Conservation (phyloP, 2,797 vertebrate species). For the Muscicapa striata region DNA sequence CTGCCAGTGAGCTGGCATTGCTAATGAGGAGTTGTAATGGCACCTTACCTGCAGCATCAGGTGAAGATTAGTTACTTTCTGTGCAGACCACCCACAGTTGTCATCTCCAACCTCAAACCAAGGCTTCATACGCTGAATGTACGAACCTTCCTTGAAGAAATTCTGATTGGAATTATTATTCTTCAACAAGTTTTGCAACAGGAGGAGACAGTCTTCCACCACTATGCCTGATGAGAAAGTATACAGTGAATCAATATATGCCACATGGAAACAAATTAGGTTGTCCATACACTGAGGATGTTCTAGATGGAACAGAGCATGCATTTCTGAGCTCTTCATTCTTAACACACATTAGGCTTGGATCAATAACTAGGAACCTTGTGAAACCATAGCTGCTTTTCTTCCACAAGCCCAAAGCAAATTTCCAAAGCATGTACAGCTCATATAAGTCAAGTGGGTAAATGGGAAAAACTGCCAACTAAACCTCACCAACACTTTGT, state of each 20-base stretch:
- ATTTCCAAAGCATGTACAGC: neutral
- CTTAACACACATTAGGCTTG: neutral
- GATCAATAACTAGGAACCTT: neutral
- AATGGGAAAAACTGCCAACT: neutral
- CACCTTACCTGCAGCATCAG: conserved; percentile 93
- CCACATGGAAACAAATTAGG: neutral
- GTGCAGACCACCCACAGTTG: conserved; percentile 97
- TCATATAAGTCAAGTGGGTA: neutral
- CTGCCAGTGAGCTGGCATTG: accelerated
- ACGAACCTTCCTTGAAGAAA: conserved; percentile 99
- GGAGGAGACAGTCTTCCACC: conserved; percentile 95
- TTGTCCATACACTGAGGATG: neutral
- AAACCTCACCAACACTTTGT: neutral
- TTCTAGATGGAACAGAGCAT: neutral
- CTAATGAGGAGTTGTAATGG: neutral
- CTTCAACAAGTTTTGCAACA: conserved; percentile 93
- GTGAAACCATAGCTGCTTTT: neutral
- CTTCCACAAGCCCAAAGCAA: neutral
- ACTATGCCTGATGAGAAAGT: conserved; percentile 87
- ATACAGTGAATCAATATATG: neutral
- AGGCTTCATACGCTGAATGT: conserved; percentile 97
- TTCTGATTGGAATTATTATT: conserved; percentile 99
- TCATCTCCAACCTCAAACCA: conserved; percentile 99
- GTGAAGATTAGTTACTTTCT: conserved; percentile 98
- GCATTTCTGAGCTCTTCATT: neutral